These are phyloP conservation scores for Phymatocera aterrima DNA, from an alignment of 2,888 invertebrate species.

Conservation along the genomic window DNA sequence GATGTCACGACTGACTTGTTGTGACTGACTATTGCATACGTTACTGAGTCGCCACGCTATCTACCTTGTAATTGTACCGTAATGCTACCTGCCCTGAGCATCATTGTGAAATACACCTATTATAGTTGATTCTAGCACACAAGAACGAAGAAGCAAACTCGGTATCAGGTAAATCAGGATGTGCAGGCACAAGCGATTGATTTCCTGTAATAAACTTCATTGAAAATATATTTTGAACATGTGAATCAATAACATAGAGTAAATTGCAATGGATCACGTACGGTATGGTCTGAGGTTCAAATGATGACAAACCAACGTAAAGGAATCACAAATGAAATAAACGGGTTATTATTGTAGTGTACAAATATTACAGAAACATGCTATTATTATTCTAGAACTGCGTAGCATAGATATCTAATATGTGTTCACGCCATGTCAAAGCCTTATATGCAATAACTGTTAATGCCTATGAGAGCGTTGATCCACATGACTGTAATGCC, in stretches of 20 bases:
- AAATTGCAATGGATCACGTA: background rate
- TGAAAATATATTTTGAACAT: background rate
- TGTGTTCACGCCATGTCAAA: background rate
- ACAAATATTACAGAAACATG: background rate
- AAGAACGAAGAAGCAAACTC: background rate
- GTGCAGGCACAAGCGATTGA: slow-evolving; percentile 15
- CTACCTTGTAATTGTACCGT: too few relatives aligned
- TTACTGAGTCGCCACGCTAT: too few relatives aligned
- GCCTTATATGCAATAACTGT: background rate
- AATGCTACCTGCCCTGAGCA: too few relatives aligned
- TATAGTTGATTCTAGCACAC: background rate
- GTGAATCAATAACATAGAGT: background rate
- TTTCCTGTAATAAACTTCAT: background rate
- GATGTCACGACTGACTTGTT: too few relatives aligned
- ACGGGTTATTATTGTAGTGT: background rate
- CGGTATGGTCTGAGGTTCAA: too few relatives aligned
- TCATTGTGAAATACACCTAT: too few relatives aligned
- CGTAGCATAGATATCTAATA: background rate
- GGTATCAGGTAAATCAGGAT: slow-evolving; percentile 3
- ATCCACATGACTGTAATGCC: background rate
- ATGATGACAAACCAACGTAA: too few relatives aligned
- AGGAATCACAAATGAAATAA: background rate
- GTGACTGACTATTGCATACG: too few relatives aligned
- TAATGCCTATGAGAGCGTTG: background rate
- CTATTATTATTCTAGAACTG: slow-evolving; percentile 23